Evolutionary conservation across 30 jellyfish, hydroid and myxozoan genomes (phyloP), one percentile per base, ranked within the genome.

Genomic region (Hydractinia echinata): DNA sequence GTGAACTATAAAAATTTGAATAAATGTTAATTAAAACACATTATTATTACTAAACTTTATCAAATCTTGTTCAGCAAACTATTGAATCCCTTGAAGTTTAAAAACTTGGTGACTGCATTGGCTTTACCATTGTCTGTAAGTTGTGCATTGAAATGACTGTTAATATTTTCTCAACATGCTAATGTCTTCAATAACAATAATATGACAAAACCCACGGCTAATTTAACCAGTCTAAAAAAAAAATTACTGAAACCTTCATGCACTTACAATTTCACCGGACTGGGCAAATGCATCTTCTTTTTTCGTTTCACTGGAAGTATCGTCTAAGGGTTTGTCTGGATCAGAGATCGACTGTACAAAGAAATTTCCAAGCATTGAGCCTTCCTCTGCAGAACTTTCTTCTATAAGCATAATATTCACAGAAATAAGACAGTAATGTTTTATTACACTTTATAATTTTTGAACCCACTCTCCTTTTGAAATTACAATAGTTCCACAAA

Each of bases 221-320:
- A 30, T 30, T 30, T 30, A 2, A 30, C 44, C 44, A 30, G 44
- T 30, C 44, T n/a, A n/a, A 30, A 30, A 30, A 30, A 30, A 30
- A 30, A 30, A 30, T 30, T 30, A 30, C 44, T 30, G 44, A 30
- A 30, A 30, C 44, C 44, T 30, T 30, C 44, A 30, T 0, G 54
- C 58, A 83, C 95, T 61, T 66, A 86, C 97, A 58, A 91, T 91
- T 67, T 91, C 97, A 73, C 87, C 70, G 5, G 97, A 91, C 76
- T 91, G 97, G n/a, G 85, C 68, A 76, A 76, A 81, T 10, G 90
- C 89, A 52, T 70, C 95, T 7, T 85, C 89, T 7, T 85, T 89
- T 44, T 84, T 54, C 67, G 62, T 79, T 48, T 82, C 84, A 50
- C 58, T 72, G 61, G 67, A 79, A 15, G 76, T 79, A 10, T 85